Percentiles rank a stretch among this genome's conserved stretches.
phyloP scores from a whole-genome alignment of 2,888 invertebrate species.

The Drosophila birchii region DNA sequence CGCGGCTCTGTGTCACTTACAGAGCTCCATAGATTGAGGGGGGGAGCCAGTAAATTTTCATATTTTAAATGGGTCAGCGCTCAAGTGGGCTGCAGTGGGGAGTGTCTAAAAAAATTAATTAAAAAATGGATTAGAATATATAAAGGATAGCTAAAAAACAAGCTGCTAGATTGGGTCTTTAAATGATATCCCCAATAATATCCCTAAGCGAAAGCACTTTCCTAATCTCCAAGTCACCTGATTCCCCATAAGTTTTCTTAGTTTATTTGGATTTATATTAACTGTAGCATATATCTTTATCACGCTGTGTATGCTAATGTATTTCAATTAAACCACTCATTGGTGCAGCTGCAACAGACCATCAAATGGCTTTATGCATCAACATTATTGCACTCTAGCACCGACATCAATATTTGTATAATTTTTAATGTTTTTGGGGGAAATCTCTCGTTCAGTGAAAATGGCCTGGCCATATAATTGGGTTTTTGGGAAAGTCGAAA shows the following conservation, averaged over 20 bases:
- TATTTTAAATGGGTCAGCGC: conserved; percentile 21
- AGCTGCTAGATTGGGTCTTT: rapidly evolving
- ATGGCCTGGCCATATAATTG: conserved; percentile 42
- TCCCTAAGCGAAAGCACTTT: neutral
- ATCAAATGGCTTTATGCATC: conserved; percentile 54
- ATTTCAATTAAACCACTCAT: conserved; percentile 61
- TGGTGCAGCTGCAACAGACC: conserved; percentile 27
- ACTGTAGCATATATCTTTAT: neutral
- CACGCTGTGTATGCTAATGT: conserved; percentile 48
- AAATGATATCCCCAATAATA: neutral
- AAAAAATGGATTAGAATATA: neutral
- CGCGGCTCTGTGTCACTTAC: conserved; percentile 46
- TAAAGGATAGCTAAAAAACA: too few species aligned
- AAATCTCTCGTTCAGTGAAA: conserved; percentile 12
- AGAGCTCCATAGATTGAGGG: conserved; percentile 10
- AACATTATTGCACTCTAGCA: conserved; percentile 31
- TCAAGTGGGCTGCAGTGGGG: neutral
- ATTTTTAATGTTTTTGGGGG: conserved; percentile 32
- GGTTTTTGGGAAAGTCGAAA: conserved; percentile 48
- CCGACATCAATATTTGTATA: conserved; percentile 55
- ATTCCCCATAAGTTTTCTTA: neutral
- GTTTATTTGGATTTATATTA: conserved; percentile 2
- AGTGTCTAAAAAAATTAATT: neutral
- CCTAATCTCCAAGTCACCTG: neutral
- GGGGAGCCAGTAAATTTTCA: conserved; percentile 2